A percentile compares a stretch with the other conserved stretches of the same genome.
phyloP scores from a whole-genome alignment of 1,140 invertebrate genomes.

The Zaprionus ornatus region DNA sequence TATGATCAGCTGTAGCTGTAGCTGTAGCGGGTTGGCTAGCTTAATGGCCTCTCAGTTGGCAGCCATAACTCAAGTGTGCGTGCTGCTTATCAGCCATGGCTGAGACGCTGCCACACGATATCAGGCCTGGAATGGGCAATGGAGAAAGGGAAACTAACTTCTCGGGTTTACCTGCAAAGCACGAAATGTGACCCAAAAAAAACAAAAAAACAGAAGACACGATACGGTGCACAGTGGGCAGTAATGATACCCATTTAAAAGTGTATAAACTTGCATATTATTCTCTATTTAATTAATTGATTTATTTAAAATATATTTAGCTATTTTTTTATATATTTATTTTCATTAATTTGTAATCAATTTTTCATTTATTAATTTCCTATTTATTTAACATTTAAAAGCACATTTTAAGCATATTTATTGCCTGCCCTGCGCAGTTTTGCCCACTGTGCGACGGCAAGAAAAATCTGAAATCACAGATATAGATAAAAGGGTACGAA shows the following conservation, averaged over 20 bases:
- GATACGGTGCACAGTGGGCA: slow-evolving; percentile 13
- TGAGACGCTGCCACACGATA: slow-evolving; percentile 61
- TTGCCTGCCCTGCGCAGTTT: not conserved
- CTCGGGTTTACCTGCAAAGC: slow-evolving; percentile 60
- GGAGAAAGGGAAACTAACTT: slow-evolving; percentile 37
- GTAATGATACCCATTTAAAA: not conserved
- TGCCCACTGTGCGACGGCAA: slow-evolving; percentile 20
- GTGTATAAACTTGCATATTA: not conserved
- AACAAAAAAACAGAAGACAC: slow-evolving; percentile 23
- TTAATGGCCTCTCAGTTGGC: slow-evolving; percentile 36
- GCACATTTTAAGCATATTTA: not conserved
- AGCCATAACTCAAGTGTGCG: slow-evolving; percentile 54
- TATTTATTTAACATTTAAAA: not conserved
- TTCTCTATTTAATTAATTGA: too few relatives aligned
- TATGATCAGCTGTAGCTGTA: slow-evolving; percentile 40
- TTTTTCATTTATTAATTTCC: not conserved
- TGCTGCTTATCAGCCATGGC: slow-evolving; percentile 53
- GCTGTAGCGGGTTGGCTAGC: slow-evolving; percentile 27
- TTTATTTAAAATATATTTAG: too few relatives aligned
- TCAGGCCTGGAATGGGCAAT: slow-evolving; percentile 27
- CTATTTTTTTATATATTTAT: not conserved
- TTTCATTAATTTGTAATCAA: not conserved
- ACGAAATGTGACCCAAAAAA: slow-evolving; percentile 67
- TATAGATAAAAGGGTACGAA: slow-evolving; percentile 76
- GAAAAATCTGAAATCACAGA: slow-evolving; percentile 77